Evolutionary conservation across 2,888 invertebrate genomes (phyloP).

Genomic region (Latheticus oryzae): DNA sequence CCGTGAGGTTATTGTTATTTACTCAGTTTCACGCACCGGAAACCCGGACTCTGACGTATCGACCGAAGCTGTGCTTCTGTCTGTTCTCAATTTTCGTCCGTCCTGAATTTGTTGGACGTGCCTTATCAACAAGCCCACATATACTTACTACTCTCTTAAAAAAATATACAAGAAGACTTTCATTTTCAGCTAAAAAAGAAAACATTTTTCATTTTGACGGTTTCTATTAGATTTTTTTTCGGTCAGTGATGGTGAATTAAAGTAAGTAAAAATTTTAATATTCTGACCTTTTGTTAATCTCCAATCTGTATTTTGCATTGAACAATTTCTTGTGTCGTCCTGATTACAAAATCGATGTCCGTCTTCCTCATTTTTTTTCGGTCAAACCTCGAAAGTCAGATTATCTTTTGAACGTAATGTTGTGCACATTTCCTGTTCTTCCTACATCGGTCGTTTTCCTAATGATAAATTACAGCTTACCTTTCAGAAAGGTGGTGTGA

Average conservation of each 20-base stretch:
- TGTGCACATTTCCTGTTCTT: conserved; percentile 51
- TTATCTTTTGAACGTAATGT: conserved; percentile 34
- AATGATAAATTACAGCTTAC: conserved; percentile 58
- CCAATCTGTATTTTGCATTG: too few relatives aligned
- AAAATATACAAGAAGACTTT: too few relatives aligned
- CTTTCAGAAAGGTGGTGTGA: conserved; percentile 53
- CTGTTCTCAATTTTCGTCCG: conserved; percentile 15
- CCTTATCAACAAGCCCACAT: conserved; percentile 30
- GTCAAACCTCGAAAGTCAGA: conserved; percentile 23
- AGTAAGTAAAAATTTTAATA: too few relatives aligned
- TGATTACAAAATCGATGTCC: conserved; percentile 35
- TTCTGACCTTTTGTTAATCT: too few relatives aligned
- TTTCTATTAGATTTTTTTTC: too few relatives aligned
- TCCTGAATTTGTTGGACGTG: conserved; percentile 37
- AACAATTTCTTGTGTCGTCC: conserved; percentile 20
- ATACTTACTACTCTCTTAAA: too few relatives aligned
- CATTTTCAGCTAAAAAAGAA: too few relatives aligned
- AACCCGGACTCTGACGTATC: conserved; percentile 52
- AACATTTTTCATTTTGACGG: too few relatives aligned
- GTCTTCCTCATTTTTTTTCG: too few relatives aligned
- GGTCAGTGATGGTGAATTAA: too few relatives aligned
- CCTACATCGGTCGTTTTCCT: conserved; percentile 43
- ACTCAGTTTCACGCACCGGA: conserved; percentile 53
- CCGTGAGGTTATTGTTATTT: conserved; percentile 52
- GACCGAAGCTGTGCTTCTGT: conserved; percentile 38